Evolutionary conservation across 2,888 invertebrate genomes (phyloP), one percentile per base, ranked within the genome.

Genomic region (Cerastis rubricosa): DNA sequence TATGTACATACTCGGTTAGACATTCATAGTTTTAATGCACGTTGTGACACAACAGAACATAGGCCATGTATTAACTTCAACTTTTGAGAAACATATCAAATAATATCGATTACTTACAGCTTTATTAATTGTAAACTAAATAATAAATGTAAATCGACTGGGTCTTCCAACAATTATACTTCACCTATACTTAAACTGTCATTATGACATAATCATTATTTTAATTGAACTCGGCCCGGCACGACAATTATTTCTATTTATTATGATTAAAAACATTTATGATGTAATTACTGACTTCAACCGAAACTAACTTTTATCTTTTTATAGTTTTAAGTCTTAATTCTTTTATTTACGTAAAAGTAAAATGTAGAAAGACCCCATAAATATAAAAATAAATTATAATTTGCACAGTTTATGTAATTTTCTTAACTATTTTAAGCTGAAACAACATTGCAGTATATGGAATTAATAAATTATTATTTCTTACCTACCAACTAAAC

Each of bases 381-480:
- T 65, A 74, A 64, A 71, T 81, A 74, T 63, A 78, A 83, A 75
- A 84, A 84, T 73, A 78, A 84, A 69, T 65, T 11, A 68, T 64
- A 84, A 78, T 78, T 54, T 71, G 76, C 65, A 80, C 64, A 65
- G 51, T 66, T 72, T 59, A 66, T 45, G 57, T 67, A 61, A 71
- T 25, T 61, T 59, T 29, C 69, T 70, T 74, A 81, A 67, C 47
- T 76, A 84, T 69, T 78, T 17, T 69, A 84, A 82, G 74, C 75
- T 63, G 80, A 71, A 78, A 77, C 75, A 86, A 78, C 73, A 74
- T 66, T 74, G 75, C 75, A 68, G 72, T 84, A 76, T 45, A 78
- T 57, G 77, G 71, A 81, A 66, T 74, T 59, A 81, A 82, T 82
- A 69, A 84, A 76, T 77, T 75, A 77, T 85, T 78, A 66, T 25